Evolutionary conservation across 2,113 vertebrate genomes (phyloP).

Genomic region (Amphiprion ocellaris): DNA sequence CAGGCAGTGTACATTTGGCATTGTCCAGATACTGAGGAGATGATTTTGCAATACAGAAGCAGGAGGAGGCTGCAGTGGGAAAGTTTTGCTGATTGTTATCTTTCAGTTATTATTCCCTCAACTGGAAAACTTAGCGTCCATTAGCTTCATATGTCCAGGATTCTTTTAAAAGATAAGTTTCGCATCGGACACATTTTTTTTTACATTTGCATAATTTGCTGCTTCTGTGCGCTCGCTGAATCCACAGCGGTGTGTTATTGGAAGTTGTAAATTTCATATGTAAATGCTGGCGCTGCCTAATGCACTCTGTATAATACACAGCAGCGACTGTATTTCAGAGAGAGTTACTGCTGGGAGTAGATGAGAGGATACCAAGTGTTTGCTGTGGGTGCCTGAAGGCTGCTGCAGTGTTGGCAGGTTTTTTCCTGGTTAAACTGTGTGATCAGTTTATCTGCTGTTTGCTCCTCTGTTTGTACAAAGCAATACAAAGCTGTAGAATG

Average conservation of each 20-base stretch:
- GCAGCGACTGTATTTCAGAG: constrained; percentile 34
- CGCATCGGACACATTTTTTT: background rate
- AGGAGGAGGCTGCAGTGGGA: constrained; percentile 1
- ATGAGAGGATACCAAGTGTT: background rate
- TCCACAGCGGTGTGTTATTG: constrained; percentile 20
- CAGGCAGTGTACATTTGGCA: background rate
- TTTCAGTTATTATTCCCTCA: background rate
- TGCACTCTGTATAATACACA: constrained; percentile 50
- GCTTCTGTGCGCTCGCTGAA: background rate
- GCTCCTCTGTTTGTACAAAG: constrained; percentile 22
- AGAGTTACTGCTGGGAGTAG: constrained; percentile 23
- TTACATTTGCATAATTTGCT: constrained; percentile 19
- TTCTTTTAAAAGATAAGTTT: background rate
- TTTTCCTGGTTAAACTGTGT: background rate
- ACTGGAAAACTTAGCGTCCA: background rate
- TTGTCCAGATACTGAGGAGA: constrained; percentile 3
- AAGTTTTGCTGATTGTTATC: constrained; percentile 8
- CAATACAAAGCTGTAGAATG: constrained; percentile 15
- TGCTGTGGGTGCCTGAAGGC: background rate
- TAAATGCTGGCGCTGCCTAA: constrained; percentile 40
- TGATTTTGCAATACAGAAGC: constrained; percentile 6
- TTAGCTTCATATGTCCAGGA: background rate
- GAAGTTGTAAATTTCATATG: constrained; percentile 55
- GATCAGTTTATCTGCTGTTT: constrained; percentile 1
- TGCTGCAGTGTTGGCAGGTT: background rate